phyloP scores from a whole-genome alignment of 2,888 invertebrate genomes.

The Volucella inflata region DNA sequence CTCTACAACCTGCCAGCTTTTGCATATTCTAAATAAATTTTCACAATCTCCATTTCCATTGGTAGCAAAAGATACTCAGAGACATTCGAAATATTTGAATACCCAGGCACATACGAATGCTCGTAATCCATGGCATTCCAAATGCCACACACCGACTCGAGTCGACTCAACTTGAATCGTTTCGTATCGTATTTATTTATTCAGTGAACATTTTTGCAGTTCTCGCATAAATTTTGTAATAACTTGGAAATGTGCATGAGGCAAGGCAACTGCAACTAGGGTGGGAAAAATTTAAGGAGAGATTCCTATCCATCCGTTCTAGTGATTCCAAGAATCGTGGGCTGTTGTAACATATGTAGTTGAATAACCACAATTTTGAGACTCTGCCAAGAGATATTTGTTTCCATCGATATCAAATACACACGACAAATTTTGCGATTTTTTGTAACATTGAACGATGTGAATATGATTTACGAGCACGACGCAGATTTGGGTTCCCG shows the following conservation, averaged over 20 bases:
- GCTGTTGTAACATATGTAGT: neutral
- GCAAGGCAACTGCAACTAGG: no score
- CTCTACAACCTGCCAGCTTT: no score
- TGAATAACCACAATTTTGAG: conserved; percentile 51
- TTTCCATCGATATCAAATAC: conserved; percentile 71
- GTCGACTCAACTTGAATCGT: no score
- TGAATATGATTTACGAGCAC: conserved; percentile 66
- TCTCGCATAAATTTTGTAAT: conserved; percentile 10
- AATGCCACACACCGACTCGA: conserved; percentile 14
- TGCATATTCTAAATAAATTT: no score
- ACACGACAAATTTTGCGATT: conserved; percentile 68
- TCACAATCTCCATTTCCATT: no score
- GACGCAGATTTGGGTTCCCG: conserved; percentile 55
- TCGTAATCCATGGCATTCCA: neutral
- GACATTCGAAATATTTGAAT: neutral
- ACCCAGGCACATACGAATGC: neutral
- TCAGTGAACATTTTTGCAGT: conserved; percentile 21
- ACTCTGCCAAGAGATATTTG: conserved; percentile 69
- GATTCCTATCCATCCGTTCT: no score
- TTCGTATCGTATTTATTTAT: conserved; percentile 8
- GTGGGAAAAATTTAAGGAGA: no score
- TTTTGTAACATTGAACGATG: conserved; percentile 70
- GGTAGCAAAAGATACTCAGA: no score
- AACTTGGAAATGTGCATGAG: conserved; percentile 9
- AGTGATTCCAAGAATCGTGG: no score